phyloP scores from a whole-genome alignment of 2,113 vertebrate genomes.

The Thomomys bottae region DNA sequence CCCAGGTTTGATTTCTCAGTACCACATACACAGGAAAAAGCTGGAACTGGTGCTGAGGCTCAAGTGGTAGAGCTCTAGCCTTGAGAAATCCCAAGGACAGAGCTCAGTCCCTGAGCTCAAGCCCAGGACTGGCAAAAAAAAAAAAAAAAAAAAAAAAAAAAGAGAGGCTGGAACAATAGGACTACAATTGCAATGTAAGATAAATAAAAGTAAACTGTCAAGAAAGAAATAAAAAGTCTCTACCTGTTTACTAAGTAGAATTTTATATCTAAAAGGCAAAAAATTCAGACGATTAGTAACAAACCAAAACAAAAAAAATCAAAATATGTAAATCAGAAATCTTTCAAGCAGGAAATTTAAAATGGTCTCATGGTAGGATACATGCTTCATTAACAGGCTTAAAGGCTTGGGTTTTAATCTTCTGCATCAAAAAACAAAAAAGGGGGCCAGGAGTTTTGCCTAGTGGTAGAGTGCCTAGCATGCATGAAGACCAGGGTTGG shows the following conservation, averaged over 20 bases:
- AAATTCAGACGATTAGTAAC: conserved; percentile 4
- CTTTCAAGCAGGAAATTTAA: conserved; percentile 34
- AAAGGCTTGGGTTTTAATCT: not conserved
- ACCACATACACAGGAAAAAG: no score
- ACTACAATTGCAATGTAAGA: not conserved
- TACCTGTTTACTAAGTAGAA: not conserved
- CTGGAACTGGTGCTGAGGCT: no score
- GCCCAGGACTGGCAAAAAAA: no score
- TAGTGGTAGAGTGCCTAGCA: no score
- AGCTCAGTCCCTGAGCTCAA: no score
- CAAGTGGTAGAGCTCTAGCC: no score
- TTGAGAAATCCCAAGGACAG: no score
- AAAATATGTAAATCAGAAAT: not conserved
- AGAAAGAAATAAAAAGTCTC: not conserved
- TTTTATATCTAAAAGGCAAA: conserved; percentile 6
- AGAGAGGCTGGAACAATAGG: not conserved
- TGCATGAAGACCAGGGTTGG: no score
- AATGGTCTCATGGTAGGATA: not conserved
- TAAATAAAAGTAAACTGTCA: not conserved
- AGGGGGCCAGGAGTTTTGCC: no score
- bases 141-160: no score
- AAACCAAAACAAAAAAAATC: not conserved
- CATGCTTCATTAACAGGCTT: not conserved
- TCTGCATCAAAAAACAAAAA: no score
- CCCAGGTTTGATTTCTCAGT: no score